phyloP scores from a whole-genome alignment of 1,140 invertebrate genomes.

The Bombus cullumanus region DNA sequence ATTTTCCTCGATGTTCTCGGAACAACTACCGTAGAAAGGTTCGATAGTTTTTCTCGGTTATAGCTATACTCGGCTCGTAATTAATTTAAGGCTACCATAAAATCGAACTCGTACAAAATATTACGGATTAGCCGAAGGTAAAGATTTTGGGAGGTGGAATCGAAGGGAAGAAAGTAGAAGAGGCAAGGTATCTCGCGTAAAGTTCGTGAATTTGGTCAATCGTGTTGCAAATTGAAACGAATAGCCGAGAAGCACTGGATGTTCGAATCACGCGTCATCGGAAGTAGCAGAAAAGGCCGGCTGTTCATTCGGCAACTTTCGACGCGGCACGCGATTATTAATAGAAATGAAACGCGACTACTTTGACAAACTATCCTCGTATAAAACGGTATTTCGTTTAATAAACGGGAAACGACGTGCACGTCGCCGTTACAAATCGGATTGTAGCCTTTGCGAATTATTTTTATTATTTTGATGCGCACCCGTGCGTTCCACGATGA shows the following conservation, averaged over 20 bases:
- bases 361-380: neutral
- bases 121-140: too few species aligned
- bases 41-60: neutral
- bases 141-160: too few species aligned
- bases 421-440: neutral
- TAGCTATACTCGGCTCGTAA: neutral
- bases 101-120: too few species aligned
- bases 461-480: conserved; percentile 6
- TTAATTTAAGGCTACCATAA: neutral
- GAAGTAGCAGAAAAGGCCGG: neutral
- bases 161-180: too few species aligned
- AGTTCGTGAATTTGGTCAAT: too few species aligned
- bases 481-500: neutral
- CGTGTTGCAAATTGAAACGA: too few species aligned
- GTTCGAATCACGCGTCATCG: neutral
- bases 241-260: neutral
- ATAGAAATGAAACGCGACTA: neutral
- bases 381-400: neutral
- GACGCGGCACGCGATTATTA: neutral
- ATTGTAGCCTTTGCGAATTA: neutral
- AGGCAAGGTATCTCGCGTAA: too few species aligned
- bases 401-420: neutral
- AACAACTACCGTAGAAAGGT: neutral
- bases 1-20: neutral
- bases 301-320: neutral